Base-by-base conservation (phyloP, 2,113 vertebrate genomes). In the Excalfactoria chinensis region DNA sequence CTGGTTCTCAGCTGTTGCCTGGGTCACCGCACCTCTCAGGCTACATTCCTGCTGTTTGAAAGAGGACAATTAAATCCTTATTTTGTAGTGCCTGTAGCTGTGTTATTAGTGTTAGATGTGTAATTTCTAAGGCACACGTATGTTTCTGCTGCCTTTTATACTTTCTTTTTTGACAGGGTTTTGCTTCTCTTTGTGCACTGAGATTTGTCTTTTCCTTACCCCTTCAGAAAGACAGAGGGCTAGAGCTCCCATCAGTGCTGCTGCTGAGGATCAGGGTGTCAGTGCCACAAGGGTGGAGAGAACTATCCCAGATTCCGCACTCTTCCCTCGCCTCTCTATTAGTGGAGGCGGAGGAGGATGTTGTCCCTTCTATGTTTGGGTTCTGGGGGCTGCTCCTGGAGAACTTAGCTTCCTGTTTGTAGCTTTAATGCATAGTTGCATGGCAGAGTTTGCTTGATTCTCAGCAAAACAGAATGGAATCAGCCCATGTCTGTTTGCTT, bases 221-320 rank as follows among this genome's bases (percentile, higher is more conserved):
- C 15, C 26, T 53, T 53, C 51, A 53, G 51, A 53, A 53, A 55
- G 23, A 32, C 28, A 32, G 17, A 55, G 28, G 26, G 26, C 26
- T 53, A 16, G 51, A 53, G 51, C 26, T 53, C 51, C 23, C 26
- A 92, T 96, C 51, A 15, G 92, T 96, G 92, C 93, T 86, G 85
- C 88, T 37, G 28, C 30, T 90, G 88, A 86, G 73, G 90, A 76
- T 51, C 72, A 41, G 46, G 49, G 53, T 73, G 81, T 6, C 82
- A 8, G 64, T 1, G 5, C 64, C 84, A 64, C 82, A 63, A 59
- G 66, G 69, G 55, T 70, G 77, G 68, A 73, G 90, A 82, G 78
- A 89, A 95, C 83, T 3, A 83, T 20, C 49, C 9, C 37, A 8
- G 40, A 49, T 96, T 62, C 35, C 84, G 53, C 11, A 9, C 49